These are phyloP conservation scores for Cheilosia scutellata DNA, from an alignment of 2,888 invertebrate species.

Conservation along the genomic window DNA sequence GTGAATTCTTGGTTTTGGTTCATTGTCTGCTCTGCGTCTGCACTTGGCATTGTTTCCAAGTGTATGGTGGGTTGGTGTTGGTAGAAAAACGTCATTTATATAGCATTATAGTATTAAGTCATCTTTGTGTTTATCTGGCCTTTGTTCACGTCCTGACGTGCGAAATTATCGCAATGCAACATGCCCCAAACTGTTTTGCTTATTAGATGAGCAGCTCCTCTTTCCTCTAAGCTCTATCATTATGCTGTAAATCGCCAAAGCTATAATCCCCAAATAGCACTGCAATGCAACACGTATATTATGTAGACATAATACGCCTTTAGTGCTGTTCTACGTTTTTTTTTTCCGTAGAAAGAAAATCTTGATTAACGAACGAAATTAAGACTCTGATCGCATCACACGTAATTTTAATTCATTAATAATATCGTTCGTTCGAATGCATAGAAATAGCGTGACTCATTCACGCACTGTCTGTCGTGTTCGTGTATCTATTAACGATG, in stretches of 20 bases:
- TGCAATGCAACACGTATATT: slow-evolving; percentile 1
- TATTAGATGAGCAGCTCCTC: slow-evolving; percentile 63
- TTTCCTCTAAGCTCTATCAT: too few relatives aligned
- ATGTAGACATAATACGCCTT: neutral
- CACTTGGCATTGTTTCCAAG: slow-evolving; percentile 48
- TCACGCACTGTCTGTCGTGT: slow-evolving; percentile 60
- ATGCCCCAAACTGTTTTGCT: slow-evolving; percentile 7
- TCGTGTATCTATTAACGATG: slow-evolving; percentile 52
- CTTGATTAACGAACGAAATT: slow-evolving; percentile 24
- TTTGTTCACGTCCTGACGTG: slow-evolving; percentile 42
- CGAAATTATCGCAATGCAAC: slow-evolving; percentile 27
- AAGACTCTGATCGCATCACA: slow-evolving; percentile 33
- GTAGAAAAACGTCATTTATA: neutral
- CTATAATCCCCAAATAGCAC: slow-evolving; percentile 35
- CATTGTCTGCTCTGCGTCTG: slow-evolving; percentile 59
- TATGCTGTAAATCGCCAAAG: slow-evolving; percentile 46
- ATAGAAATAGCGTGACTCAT: slow-evolving; percentile 61
- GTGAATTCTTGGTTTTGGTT: slow-evolving; percentile 13
- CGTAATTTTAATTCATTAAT: slow-evolving; percentile 62
- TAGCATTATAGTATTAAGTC: neutral
- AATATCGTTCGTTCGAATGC: slow-evolving; percentile 49
- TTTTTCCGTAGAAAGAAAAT: slow-evolving; percentile 33
- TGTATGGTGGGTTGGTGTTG: neutral
- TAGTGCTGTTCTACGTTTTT: neutral
- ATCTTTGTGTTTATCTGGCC: neutral